Evolutionary conservation across 2,888 invertebrate species (phyloP), one percentile per base, ranked within the genome.

Genomic region (Brenthis daphne): DNA sequence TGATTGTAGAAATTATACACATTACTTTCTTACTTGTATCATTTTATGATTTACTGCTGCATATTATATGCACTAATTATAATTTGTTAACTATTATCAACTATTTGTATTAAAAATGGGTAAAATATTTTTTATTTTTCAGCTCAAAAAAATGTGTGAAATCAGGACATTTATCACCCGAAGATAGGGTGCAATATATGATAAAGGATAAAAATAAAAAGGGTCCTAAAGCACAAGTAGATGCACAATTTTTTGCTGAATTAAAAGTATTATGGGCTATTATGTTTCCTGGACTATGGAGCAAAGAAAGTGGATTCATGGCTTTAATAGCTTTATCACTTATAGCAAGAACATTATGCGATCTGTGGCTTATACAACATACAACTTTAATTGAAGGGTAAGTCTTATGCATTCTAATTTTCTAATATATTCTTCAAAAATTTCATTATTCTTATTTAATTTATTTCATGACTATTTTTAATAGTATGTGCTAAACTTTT

Each of bases 311-410:
- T 74, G 96, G 95, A 6, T 95, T 96, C 73, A 92, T 97, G 81
- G 73, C 94, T 13, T 85, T 97, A 33, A 95, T 98, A 8, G 99
- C 99, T 0, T 83, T 92, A 5, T 95, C 98, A 5, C 93, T 99
- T 55, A 94, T 99, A 29, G 95, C 97, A 2, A 94, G 99, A 76
- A 99, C 99, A 0, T 94, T 98, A 76, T 99, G 99, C 82, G 99
- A 99, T 89, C 94, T 99, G 65, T 99, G 99, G 98, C 96, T 99
- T 93, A 99, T 99, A 77, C 96, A 97, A 81, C 98, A 97, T 84
- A 97, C 97, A 13, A 99, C 99, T 2, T 94, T 96, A 67, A 95
- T 99, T 77, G 99, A 99, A 94, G 97, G 97, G 97, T 96, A 85
- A 90, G 90, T 79, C 2, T 43, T 11, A 43, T 8, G 37, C 37